These are phyloP conservation scores for Carlito syrichta DNA, from an alignment of 2,113 vertebrate species.

Conservation along the genomic window DNA sequence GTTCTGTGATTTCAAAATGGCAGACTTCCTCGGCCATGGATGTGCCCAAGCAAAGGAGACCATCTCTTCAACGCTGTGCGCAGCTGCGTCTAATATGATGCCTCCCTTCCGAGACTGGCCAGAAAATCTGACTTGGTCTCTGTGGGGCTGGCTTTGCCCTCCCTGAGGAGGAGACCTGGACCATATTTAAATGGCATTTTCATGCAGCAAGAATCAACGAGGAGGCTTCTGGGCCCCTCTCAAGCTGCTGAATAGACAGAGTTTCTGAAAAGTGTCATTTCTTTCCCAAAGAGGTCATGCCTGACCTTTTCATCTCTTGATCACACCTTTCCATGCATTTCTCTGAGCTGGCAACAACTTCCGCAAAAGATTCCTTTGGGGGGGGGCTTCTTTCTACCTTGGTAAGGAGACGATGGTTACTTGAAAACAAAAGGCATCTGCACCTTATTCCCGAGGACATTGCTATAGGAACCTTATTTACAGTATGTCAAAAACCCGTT, in stretches of 20 bases:
- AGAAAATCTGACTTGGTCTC: not conserved
- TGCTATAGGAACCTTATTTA: conserved; percentile 83
- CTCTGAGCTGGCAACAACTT: not conserved
- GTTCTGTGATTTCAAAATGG: conserved; percentile 17
- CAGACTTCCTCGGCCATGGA: not conserved
- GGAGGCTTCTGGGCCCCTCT: not conserved
- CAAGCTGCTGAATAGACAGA: no score
- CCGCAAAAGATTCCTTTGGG: conserved; percentile 34
- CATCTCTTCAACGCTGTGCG: not conserved
- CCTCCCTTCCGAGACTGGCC: not conserved
- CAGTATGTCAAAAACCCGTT: conserved; percentile 75
- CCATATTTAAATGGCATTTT: not conserved
- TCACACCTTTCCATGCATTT: not conserved
- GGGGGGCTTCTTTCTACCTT: conserved; percentile 45
- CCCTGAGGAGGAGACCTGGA: not conserved
- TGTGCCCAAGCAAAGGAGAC: not conserved
- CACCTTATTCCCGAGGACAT: conserved; percentile 71
- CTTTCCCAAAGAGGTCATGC: not conserved
- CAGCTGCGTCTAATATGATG: not conserved
- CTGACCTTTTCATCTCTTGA: not conserved
- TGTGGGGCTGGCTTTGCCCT: not conserved
- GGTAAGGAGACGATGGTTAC: not conserved
- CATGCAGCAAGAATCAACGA: not conserved
- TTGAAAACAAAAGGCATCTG: conserved; percentile 75
- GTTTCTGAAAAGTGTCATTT: not conserved